Evolutionary conservation across 2,888 invertebrate genomes (phyloP).

Genomic region (Monopis laevigella): DNA sequence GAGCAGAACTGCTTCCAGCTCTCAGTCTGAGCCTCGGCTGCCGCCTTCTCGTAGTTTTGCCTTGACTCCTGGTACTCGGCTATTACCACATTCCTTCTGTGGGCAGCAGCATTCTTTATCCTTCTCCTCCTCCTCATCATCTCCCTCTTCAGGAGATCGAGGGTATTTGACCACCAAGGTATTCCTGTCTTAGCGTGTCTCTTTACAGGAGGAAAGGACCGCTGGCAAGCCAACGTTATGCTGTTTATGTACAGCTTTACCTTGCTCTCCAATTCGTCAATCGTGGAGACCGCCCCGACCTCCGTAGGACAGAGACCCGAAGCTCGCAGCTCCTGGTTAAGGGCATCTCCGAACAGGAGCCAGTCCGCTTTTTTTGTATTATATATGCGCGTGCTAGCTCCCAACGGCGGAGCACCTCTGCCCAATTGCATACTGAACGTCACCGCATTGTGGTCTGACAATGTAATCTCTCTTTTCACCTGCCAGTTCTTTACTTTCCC

Average conservation of each 20-base stretch:
- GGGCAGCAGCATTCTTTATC: not conserved
- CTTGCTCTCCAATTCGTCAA: not conserved
- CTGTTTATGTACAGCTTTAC: not conserved
- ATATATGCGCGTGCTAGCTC: not conserved
- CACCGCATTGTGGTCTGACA: not conserved
- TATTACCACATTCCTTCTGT: not conserved
- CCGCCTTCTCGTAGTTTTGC: not conserved
- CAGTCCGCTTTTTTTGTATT: conserved; percentile 5
- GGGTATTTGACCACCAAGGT: not conserved
- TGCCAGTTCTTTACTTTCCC: not conserved
- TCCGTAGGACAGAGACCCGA: not conserved
- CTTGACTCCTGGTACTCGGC: not conserved
- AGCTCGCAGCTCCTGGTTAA: not conserved
- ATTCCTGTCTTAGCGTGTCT: not conserved
- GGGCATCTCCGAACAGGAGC: not conserved
- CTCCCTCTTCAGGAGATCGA: not conserved
- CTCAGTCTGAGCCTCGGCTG: not conserved
- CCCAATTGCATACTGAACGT: conserved; percentile 1
- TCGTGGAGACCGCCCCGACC: not conserved
- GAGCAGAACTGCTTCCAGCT: conserved; percentile 9
- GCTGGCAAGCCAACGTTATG: not conserved
- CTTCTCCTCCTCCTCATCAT: not conserved
- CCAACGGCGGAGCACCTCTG: no score
- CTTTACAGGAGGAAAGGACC: no score
- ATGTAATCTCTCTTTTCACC: not conserved